A percentile compares a stretch with the other conserved stretches of the same genome.
These are phyloP conservation scores for Heliconius melpomene DNA, from an alignment of 1,140 invertebrate genomes.

Conservation along the genomic window DNA sequence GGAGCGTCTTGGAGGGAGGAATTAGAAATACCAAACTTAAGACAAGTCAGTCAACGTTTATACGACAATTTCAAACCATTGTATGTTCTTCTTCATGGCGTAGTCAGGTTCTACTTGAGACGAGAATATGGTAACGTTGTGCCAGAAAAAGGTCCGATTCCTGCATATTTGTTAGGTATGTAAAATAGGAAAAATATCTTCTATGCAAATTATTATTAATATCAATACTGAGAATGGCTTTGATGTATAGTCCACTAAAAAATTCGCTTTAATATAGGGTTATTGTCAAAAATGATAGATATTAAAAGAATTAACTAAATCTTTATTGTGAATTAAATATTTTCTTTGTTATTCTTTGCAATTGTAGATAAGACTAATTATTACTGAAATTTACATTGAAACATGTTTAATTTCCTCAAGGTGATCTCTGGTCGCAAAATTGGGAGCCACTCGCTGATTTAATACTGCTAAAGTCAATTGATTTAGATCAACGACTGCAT, in stretches of 20 bases:
- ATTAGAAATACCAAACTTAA: constrained; percentile 81
- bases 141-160: constrained; percentile 78
- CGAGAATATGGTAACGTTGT: constrained; percentile 59
- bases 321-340: too few species aligned
- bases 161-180: constrained; percentile 66
- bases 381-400: too few species aligned
- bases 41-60: constrained; percentile 79
- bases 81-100: constrained; percentile 87
- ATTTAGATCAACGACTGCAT: constrained; percentile 78
- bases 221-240: too few species aligned
- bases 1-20: constrained; percentile 83
- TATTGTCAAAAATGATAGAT: too few species aligned
- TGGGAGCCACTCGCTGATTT: constrained; percentile 81
- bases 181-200: background rate
- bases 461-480: constrained; percentile 69
- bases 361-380: too few species aligned
- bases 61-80: constrained; percentile 83
- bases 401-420: constrained; percentile 49
- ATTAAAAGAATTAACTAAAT: too few species aligned
- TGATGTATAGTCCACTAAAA: too few species aligned
- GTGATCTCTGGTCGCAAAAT: constrained; percentile 83
- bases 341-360: too few species aligned
- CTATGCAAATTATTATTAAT: too few species aligned
- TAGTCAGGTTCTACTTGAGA: constrained; percentile 75
- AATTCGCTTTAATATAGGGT: too few species aligned